Conservation (phyloP, 2,113 vertebrate species). For the Corvus moneduloides region DNA sequence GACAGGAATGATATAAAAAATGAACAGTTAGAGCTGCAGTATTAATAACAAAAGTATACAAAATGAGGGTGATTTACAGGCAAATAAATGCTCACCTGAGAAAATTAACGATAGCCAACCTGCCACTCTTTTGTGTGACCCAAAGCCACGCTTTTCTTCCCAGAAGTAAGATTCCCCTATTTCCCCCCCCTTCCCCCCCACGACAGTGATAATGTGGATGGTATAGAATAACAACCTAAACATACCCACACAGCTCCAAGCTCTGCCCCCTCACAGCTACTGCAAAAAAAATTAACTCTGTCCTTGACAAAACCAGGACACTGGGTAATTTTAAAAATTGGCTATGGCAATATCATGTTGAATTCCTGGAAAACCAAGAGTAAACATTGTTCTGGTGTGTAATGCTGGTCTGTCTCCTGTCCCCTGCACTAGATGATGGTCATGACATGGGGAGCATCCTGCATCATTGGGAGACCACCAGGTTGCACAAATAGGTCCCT, state of each 20-base stretch:
- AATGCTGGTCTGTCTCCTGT: neutral
- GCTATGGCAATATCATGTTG: neutral
- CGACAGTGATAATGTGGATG: neutral
- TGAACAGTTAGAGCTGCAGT: neutral
- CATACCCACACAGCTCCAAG: neutral
- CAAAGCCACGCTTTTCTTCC: neutral
- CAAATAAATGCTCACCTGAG: neutral
- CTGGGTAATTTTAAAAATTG: neutral
- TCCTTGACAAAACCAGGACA: neutral
- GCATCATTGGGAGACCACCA: neutral
- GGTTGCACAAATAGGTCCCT: neutral
- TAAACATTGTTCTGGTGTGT: neutral
- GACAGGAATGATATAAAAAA: neutral
- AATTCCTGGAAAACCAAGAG: neutral
- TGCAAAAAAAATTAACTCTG: neutral
- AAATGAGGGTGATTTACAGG: neutral
- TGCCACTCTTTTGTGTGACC: neutral
- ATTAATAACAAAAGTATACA: neutral
- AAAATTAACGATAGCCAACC: neutral
- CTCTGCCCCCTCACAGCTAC: neutral
- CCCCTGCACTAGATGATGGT: neutral
- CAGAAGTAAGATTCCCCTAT: neutral
- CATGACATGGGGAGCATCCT: fast-evolving
- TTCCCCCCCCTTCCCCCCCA: neutral
- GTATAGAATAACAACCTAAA: neutral